A percentile compares a stretch with the other conserved stretches of the same genome.
phyloP scores from a whole-genome alignment of 2,888 invertebrate genomes.

The Pediacus dermestoides region DNA sequence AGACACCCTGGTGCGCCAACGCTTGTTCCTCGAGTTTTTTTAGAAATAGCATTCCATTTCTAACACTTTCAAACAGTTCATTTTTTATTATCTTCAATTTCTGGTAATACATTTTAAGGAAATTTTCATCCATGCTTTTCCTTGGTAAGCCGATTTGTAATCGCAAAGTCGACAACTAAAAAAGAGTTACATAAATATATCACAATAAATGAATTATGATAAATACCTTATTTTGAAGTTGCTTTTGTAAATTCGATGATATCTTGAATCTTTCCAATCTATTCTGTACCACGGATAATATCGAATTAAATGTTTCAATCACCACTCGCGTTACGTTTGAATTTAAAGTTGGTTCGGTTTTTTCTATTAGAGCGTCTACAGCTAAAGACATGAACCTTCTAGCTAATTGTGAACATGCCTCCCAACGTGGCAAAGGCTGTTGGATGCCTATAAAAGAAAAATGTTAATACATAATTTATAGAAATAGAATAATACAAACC shows the following conservation, averaged over 20 bases:
- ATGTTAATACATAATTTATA: background rate
- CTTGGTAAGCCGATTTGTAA: constrained; percentile 51
- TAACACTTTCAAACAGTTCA: constrained; percentile 54
- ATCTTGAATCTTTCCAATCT: constrained; percentile 31
- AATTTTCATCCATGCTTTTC: constrained; percentile 37
- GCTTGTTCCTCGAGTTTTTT: constrained; percentile 48
- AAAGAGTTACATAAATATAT: constrained; percentile 15
- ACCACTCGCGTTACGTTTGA: constrained; percentile 26
- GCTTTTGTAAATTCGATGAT: constrained; percentile 34
- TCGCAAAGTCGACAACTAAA: constrained; percentile 49
- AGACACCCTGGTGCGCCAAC: no score
- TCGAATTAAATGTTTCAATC: constrained; percentile 34
- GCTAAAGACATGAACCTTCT: constrained; percentile 52
- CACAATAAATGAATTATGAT: background rate
- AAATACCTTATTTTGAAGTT: constrained; percentile 46
- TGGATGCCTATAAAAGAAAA: background rate
- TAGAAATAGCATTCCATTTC: constrained; percentile 50
- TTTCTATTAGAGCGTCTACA: constrained; percentile 48
- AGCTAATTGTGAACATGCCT: constrained; percentile 52
- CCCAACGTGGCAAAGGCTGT: constrained; percentile 49
- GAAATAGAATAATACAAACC: no score
- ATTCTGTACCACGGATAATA: constrained; percentile 31
- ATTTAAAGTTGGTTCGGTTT: constrained; percentile 35
- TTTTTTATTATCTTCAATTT: constrained; percentile 50
- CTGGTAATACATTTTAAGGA: constrained; percentile 48